Evolutionary conservation across 2,113 vertebrate species (phyloP).

Genomic region (Mastomys coucha): DNA sequence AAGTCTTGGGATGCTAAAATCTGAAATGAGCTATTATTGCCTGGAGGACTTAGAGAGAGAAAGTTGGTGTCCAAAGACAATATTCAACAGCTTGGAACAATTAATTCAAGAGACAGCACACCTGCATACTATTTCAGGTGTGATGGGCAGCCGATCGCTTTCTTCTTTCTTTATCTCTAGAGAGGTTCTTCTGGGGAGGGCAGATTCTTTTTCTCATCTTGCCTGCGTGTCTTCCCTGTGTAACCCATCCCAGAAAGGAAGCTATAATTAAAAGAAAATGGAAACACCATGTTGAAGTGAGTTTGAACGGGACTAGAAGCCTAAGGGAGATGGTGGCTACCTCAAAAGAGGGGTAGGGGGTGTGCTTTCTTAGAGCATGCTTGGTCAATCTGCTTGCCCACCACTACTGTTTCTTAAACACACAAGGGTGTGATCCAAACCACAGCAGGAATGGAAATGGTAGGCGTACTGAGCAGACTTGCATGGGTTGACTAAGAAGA

Average conservation of each 20-base stretch:
- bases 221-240: background rate
- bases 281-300: background rate
- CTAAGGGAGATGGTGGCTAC: background rate
- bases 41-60: background rate
- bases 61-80: background rate
- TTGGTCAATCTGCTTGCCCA: background rate
- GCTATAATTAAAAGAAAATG: slow-evolving; percentile 26
- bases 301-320: background rate
- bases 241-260: background rate
- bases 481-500: background rate
- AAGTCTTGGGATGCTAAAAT: background rate
- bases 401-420: background rate
- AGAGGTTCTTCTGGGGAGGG: background rate
- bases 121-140: background rate
- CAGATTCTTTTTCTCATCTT: background rate
- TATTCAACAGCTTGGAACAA: background rate
- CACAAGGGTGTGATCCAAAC: background rate
- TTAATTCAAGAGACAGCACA: background rate
- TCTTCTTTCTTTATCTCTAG: background rate
- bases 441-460: background rate
- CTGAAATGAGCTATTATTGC: background rate
- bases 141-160: background rate
- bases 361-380: background rate
- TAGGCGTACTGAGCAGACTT: background rate
- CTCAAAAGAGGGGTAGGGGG: background rate